Conservation (phyloP, 1,140 invertebrate genomes). For the Ceratina calcarata region DNA sequence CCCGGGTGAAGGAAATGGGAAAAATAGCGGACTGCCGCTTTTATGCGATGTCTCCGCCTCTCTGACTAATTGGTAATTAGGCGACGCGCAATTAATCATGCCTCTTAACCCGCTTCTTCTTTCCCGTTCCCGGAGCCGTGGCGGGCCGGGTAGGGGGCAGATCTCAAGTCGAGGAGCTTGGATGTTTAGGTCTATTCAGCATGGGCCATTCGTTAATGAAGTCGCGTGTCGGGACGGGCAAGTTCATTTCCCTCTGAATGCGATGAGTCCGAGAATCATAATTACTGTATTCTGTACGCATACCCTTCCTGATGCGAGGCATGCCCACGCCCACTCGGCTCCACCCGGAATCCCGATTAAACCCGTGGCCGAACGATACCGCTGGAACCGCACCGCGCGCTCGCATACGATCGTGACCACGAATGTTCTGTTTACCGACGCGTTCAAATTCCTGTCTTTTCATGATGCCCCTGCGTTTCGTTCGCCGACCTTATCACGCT, state of each 20-base stretch:
- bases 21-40: constrained; percentile 18
- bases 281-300: constrained; percentile 70
- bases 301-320: constrained; percentile 62
- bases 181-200: constrained; percentile 67
- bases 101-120: constrained; percentile 55
- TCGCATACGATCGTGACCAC: constrained; percentile 26
- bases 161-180: constrained; percentile 51
- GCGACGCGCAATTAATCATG: constrained; percentile 63
- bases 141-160: background rate
- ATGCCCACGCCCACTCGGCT: constrained; percentile 43
- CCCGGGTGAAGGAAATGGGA: background rate
- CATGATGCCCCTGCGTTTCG: background rate
- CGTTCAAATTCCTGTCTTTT: constrained; percentile 26
- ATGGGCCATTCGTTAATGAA: constrained; percentile 68
- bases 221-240: constrained; percentile 66
- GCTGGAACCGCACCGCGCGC: constrained; percentile 30
- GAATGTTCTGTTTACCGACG: constrained; percentile 31
- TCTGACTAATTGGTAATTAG: constrained; percentile 68
- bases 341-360: constrained; percentile 65
- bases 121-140: constrained; percentile 1
- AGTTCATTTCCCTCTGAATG: constrained; percentile 71
- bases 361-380: constrained; percentile 40
- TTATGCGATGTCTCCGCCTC: constrained; percentile 14
- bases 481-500: background rate
- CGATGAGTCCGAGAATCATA: constrained; percentile 68